phyloP scores from a whole-genome alignment of 2,113 vertebrate genomes.

The Sphaerodactylus townsendi region DNA sequence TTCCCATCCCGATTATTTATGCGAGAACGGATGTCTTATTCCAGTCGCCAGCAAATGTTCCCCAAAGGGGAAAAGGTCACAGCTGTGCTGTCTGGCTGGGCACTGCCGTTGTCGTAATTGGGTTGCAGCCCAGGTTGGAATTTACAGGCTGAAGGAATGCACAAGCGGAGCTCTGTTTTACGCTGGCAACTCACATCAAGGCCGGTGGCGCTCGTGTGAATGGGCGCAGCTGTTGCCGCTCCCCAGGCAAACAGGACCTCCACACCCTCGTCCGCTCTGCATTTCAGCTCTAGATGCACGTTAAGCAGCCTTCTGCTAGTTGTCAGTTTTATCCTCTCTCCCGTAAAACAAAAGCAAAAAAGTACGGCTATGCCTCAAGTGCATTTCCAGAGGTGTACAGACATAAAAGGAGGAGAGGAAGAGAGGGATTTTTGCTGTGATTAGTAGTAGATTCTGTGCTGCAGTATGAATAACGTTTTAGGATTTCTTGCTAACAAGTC shows the following conservation, averaged over 20 bases:
- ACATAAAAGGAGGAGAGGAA: no score
- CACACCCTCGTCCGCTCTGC: neutral
- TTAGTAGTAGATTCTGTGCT: no score
- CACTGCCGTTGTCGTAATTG: neutral
- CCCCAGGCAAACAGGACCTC: constrained; percentile 25
- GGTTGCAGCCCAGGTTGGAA: constrained; percentile 31
- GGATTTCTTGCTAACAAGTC: no score
- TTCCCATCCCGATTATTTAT: neutral
- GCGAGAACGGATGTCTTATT: constrained; percentile 19
- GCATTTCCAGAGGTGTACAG: no score
- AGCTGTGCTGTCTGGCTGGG: constrained; percentile 46
- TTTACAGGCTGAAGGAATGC: constrained; percentile 41
- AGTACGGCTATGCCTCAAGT: no score
- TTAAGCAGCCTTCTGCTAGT: neutral
- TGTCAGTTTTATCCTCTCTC: neutral
- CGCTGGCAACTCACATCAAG: constrained; percentile 33
- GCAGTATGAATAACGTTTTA: no score
- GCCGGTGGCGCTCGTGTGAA: constrained; percentile 33
- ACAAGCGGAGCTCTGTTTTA: constrained; percentile 48
- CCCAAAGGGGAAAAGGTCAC: constrained; percentile 10
- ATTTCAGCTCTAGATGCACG: neutral
- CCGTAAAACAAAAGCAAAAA: neutral
- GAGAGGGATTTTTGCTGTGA: neutral
- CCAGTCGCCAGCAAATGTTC: constrained; percentile 14
- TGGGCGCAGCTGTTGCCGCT: constrained; percentile 48